Evolutionary conservation across 2,888 invertebrate species (phyloP).

Genomic region (Cerceris rybyensis): DNA sequence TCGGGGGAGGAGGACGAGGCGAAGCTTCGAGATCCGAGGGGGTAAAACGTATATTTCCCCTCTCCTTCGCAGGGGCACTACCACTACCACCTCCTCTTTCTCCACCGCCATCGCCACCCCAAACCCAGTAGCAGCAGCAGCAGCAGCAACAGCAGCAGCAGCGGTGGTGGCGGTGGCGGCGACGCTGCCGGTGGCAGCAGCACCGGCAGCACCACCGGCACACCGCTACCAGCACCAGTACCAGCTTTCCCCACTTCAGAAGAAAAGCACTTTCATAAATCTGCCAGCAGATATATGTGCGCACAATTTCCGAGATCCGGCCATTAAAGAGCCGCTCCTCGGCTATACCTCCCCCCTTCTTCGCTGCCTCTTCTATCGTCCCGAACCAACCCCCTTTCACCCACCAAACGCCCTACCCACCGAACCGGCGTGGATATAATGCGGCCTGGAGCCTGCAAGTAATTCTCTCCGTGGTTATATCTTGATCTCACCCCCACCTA

Average conservation of each 20-base stretch:
- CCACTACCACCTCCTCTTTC: conserved; percentile 62
- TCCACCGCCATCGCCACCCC: conserved; percentile 58
- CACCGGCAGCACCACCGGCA: conserved; percentile 38
- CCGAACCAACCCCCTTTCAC: conserved; percentile 58
- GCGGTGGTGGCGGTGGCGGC: conserved; percentile 39
- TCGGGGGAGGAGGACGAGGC: conserved; percentile 75
- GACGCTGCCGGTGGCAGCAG: conserved; percentile 47
- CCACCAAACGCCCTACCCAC: conserved; percentile 56
- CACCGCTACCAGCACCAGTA: conserved; percentile 66
- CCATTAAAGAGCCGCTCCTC: conserved; percentile 88
- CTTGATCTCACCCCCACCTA: conserved; percentile 72
- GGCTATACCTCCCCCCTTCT: conserved; percentile 65
- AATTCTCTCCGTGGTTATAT: conserved; percentile 78
- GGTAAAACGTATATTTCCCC: conserved; percentile 66
- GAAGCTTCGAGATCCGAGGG: conserved; percentile 54
- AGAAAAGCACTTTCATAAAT: conserved; percentile 93
- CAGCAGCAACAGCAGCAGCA: conserved; percentile 48
- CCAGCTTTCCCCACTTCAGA: conserved; percentile 82
- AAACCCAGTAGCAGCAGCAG: conserved; percentile 31
- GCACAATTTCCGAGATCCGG: conserved; percentile 95
- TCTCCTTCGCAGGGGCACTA: conserved; percentile 54
- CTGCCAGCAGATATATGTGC: conserved; percentile 94
- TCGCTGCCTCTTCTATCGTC: conserved; percentile 56
- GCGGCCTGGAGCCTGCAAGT: conserved; percentile 73
- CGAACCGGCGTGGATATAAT: conserved; percentile 71